phyloP scores from a whole-genome alignment of 2,113 vertebrate species.

The Saguinus imperator region DNA sequence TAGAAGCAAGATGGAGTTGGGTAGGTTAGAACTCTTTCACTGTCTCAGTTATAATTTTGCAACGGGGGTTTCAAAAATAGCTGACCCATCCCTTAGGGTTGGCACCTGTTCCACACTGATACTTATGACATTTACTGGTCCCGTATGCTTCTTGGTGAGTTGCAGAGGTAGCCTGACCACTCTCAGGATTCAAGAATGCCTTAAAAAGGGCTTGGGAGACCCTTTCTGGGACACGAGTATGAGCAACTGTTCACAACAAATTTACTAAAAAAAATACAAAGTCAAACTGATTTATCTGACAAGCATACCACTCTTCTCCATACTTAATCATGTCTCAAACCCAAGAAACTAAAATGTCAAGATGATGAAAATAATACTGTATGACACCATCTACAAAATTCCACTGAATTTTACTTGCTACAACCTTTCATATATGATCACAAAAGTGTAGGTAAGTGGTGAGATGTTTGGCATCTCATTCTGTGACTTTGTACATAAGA shows the following conservation, averaged over 20 bases:
- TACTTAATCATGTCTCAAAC: background rate
- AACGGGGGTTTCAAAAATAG: no score
- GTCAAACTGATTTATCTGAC: background rate
- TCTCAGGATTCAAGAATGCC: background rate
- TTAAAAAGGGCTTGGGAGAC: background rate
- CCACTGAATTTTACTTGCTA: background rate
- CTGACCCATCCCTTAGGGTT: background rate
- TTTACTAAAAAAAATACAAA: background rate
- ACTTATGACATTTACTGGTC: background rate
- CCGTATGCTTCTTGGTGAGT: background rate
- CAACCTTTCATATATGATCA: background rate
- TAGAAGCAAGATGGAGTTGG: no score
- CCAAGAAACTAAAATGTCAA: background rate
- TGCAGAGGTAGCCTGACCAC: background rate
- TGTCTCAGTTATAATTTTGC: no score
- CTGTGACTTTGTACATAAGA: background rate
- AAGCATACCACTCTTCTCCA: background rate
- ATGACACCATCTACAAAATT: background rate
- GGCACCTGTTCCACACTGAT: background rate
- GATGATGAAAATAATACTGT: background rate
- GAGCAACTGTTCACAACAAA: background rate
- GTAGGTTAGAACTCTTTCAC: no score
- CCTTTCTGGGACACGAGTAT: background rate
- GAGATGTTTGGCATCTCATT: background rate
- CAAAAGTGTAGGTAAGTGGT: background rate